Conservation (phyloP, 2,888 invertebrate genomes). For the Lithophane socia region DNA sequence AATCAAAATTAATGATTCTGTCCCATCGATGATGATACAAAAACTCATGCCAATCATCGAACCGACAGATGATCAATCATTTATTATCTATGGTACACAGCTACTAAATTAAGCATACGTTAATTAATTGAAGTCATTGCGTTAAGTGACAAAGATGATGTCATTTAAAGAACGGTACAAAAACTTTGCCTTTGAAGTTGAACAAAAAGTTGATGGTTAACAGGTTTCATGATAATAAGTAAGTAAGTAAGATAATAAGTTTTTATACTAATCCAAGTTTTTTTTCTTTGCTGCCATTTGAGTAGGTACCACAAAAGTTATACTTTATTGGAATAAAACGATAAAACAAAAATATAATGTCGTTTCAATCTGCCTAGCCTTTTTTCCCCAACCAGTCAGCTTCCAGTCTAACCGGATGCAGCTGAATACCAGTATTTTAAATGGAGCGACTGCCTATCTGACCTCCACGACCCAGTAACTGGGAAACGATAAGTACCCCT, state of each 20-base stretch:
- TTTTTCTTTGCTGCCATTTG: background rate
- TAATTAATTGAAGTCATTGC: conserved; percentile 33
- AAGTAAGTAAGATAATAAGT: no score
- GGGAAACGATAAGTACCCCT: no score
- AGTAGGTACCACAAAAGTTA: no score
- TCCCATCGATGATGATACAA: conserved; percentile 40
- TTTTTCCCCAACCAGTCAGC: no score
- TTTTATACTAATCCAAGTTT: background rate
- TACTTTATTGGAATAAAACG: no score
- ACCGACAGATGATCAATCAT: conserved; percentile 55
- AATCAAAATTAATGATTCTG: conserved; percentile 59
- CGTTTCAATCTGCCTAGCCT: no score
- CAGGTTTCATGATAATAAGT: no score
- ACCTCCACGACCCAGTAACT: no score
- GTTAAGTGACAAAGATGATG: conserved; percentile 39
- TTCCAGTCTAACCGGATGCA: no score
- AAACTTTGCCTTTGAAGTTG: conserved; percentile 8
- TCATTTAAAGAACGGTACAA: conserved; percentile 19
- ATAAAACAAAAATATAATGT: no score
- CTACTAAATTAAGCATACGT: conserved; percentile 32
- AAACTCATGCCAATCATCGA: conserved; percentile 52
- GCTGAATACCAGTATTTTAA: no score
- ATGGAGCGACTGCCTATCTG: no score
- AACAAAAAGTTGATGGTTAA: conserved; percentile 9
- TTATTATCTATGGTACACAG: conserved; percentile 46